Percentiles rank a stretch among this genome's conserved stretches.
Evolutionary conservation across 2,797 vertebrate genomes (phyloP).

Genomic region (Coranthus polyacanthus): DNA sequence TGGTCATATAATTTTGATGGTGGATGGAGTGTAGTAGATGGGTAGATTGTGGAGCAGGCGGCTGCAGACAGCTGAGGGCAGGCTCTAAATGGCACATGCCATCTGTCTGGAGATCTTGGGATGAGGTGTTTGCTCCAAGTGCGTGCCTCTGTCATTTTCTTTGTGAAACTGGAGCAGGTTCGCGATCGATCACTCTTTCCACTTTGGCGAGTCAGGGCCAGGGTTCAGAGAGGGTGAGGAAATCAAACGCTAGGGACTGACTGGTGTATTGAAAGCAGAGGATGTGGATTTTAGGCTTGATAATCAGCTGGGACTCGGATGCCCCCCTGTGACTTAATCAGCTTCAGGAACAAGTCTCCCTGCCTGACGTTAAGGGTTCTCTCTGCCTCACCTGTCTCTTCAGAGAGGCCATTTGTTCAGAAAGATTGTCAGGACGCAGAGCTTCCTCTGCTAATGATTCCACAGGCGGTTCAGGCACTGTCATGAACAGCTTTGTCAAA

Average conservation of each 20-base stretch:
- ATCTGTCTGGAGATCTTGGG: conserved; percentile 67
- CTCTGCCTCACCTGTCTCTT: conserved; percentile 63
- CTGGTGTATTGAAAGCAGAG: not conserved
- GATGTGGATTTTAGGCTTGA: conserved; percentile 32
- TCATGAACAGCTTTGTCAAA: conserved; percentile 51
- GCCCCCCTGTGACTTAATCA: conserved; percentile 54
- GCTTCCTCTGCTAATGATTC: conserved; percentile 66
- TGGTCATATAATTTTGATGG: conserved; percentile 66
- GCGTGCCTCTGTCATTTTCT: conserved; percentile 32
- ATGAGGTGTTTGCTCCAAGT: conserved; percentile 54
- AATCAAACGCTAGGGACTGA: conserved; percentile 9
- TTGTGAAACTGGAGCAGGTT: conserved; percentile 21
- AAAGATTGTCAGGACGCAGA: conserved; percentile 57
- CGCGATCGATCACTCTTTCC: conserved; percentile 24
- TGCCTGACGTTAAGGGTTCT: conserved; percentile 18
- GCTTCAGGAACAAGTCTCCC: conserved; percentile 36
- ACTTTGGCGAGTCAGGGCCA: conserved; percentile 4
- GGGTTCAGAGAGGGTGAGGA: conserved; percentile 24
- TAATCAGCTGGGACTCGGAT: conserved; percentile 34
- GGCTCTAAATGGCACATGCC: conserved; percentile 58
- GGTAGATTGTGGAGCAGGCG: conserved; percentile 34
- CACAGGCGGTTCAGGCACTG: conserved; percentile 47
- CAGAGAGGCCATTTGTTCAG: conserved; percentile 62
- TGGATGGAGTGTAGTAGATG: conserved; percentile 23
- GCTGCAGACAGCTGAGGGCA: conserved; percentile 56